Percentiles rank a stretch among this genome's conserved stretches.
These are phyloP conservation scores for Spodoptera picta DNA, from an alignment of 2,888 invertebrate genomes.

Conservation along the genomic window DNA sequence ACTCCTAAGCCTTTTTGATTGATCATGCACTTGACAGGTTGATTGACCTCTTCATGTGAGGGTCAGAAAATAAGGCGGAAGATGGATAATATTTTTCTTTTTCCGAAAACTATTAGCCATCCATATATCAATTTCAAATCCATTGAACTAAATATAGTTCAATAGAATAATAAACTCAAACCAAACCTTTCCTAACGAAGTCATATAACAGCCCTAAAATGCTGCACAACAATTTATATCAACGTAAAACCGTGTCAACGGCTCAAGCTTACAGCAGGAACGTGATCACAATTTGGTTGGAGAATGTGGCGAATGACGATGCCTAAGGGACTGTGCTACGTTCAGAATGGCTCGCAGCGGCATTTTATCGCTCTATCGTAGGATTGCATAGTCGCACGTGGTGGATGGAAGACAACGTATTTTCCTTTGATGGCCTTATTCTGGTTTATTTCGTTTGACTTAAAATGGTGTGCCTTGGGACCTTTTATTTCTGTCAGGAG, in stretches of 20 bases:
- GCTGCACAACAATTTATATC: constrained; percentile 31
- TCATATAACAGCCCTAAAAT: constrained; percentile 37
- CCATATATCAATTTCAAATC: too few relatives aligned
- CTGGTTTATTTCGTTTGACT: constrained; percentile 37
- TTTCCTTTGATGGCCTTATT: constrained; percentile 36
- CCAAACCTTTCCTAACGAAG: constrained; percentile 12
- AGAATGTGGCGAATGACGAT: constrained; percentile 28
- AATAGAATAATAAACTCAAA: too few relatives aligned
- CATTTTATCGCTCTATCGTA: constrained; percentile 38
- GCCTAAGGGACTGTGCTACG: constrained; percentile 34
- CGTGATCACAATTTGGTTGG: constrained; percentile 48
- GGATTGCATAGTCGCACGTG: constrained; percentile 31
- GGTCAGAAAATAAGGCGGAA: too few relatives aligned
- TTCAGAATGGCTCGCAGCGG: constrained; percentile 21
- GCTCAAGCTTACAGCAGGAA: constrained; percentile 36
- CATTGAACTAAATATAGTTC: too few relatives aligned
- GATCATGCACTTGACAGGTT: too few relatives aligned
- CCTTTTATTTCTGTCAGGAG: constrained; percentile 13
- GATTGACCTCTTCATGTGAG: too few relatives aligned
- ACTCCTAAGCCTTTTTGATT: too few relatives aligned
- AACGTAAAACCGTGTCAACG: constrained; percentile 39
- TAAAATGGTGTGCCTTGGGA: constrained; percentile 21
- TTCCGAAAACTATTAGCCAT: too few relatives aligned
- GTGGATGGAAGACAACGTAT: constrained; percentile 24
- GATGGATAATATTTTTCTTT: too few relatives aligned